These are phyloP conservation scores for Noctua janthina DNA, from an alignment of 2,888 invertebrate species.

Conservation along the genomic window DNA sequence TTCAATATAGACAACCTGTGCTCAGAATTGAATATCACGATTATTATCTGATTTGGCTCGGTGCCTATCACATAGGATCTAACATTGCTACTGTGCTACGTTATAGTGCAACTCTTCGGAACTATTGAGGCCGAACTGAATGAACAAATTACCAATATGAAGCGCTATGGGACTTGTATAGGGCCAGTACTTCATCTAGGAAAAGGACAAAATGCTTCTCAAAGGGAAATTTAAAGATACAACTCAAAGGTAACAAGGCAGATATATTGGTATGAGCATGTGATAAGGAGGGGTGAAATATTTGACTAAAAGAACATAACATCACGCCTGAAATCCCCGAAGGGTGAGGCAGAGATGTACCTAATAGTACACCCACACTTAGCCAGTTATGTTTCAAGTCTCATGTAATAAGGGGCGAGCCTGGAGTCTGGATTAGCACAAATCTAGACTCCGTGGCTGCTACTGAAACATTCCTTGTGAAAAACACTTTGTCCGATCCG, in stretches of 20 bases:
- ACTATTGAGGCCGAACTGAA: neutral
- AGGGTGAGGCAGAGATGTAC: too few relatives aligned
- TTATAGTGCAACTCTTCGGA: neutral
- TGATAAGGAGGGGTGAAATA: neutral
- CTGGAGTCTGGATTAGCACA: too few relatives aligned
- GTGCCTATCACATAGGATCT: slow-evolving; percentile 37
- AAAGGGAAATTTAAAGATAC: neutral
- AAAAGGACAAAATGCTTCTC: neutral
- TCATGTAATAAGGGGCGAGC: too few relatives aligned
- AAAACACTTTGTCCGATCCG: too few relatives aligned
- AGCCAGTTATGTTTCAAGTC: too few relatives aligned
- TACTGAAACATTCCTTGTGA: too few relatives aligned
- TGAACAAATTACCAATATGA: neutral
- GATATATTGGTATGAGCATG: too few relatives aligned
- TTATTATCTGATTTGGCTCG: slow-evolving; percentile 45
- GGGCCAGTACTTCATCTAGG: neutral
- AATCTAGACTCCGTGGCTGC: too few relatives aligned
- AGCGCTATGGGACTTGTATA: neutral
- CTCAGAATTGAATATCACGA: slow-evolving; percentile 36
- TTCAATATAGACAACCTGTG: slow-evolving; percentile 9
- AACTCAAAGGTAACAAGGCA: neutral
- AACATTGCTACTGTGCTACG: slow-evolving; percentile 7
- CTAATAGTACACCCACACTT: too few relatives aligned
- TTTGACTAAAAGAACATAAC: neutral
- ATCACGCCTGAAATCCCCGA: too few relatives aligned